Base-by-base conservation (phyloP, 2,113 vertebrate species). In the Polyodon spathula region DNA sequence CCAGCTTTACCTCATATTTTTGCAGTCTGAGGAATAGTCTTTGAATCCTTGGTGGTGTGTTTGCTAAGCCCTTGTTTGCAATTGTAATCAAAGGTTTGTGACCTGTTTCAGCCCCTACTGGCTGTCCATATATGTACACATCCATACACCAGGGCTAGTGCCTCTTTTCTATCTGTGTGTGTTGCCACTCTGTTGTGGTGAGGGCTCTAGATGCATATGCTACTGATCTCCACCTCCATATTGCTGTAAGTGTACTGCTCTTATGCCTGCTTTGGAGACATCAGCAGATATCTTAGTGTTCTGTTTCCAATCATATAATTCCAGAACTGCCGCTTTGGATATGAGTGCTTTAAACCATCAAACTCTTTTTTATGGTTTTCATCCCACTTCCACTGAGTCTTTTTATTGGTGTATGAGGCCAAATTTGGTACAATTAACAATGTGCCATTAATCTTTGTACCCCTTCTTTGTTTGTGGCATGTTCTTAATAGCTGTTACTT, bases 161-260 rank as follows among this genome's bases (percentile, higher is more conserved):
- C 59, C 46, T 60, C 59, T 60, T 60, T 41, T 61, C 60, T n/a
- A 61, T 61, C 39, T 61, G 60, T 4, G 60, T 48, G 40, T 61
- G 53, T 8, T 54, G 52, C 10, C 51, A 54, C n/a, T 61, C 50
- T 40, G 60, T n/a, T 8, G 6, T 12, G 7, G 38, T 54, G 15
- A 53, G n/a, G 37, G 60, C 60, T 46, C 50, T 53, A 17, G 50
- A 54, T 8, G 51, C 48, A 61, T 61, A 61, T 61, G 50, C 51
- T 53, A 53, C 46, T 3, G 59, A 44, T 12, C 59, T 14, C 27
- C 59, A 51, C n/a, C 59, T 48, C 17, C 59, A 61, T 61, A 52
- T 27, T 61, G 60, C 15, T 51, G 60, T 37, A 60, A 37, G 11
- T 54, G 15, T 7, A 53, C 59, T 9, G 4, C 59, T 11, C 4